Base-by-base conservation (phyloP, 1,140 invertebrate species). In the Ganaspis sp. region DNA sequence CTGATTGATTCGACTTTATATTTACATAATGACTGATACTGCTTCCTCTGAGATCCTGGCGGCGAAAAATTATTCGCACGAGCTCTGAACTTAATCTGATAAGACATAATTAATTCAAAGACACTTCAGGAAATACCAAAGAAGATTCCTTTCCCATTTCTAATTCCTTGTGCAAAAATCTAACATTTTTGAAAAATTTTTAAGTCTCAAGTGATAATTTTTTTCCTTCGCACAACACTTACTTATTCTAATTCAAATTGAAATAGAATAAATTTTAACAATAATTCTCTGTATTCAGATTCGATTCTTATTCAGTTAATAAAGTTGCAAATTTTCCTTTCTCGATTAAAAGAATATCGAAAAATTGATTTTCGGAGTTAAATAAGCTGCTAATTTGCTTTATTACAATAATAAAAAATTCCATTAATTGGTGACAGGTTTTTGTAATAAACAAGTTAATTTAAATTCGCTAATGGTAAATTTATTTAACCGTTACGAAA, bases 401-500 rank as follows among this genome's bases (percentile, higher is more conserved):
- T n/a, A 4, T n/a, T 49, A n/a, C 8, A 6, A 49, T n/a, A 4
- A 49, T 49, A n/a, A 17, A 49, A 49, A 49, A 8, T 49, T 49
- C n/a, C 6, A 49, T 49, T 17, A n/a, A 49, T 49, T 49, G 5
- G 17, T n/a, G 8, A 17, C n/a, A 49, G n/a, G n/a, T 49, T 17
- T 4, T 49, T 6, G 0, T 12, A 64, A 26, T 26, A 9, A 64
- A 64, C 21, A n/a, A 34, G 12, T 64, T 29, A 64, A 64, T 29
- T 64, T 26, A 29, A 64, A 29, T 29, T 29, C 58, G 23, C 15
- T 49, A 29, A 64, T 64, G 29, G 26, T 4, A 26, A 29, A 21
- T 64, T 64, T 34, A n/a, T n/a, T 34, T 64, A 64, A 64, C 23
- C 15, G 23, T 64, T 64, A 64, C 58, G 58, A 64, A 64, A 64